Percentiles rank a stretch among this genome's conserved stretches.
Conservation (phyloP, 2,888 invertebrate species). For the Brachyptera risi region DNA sequence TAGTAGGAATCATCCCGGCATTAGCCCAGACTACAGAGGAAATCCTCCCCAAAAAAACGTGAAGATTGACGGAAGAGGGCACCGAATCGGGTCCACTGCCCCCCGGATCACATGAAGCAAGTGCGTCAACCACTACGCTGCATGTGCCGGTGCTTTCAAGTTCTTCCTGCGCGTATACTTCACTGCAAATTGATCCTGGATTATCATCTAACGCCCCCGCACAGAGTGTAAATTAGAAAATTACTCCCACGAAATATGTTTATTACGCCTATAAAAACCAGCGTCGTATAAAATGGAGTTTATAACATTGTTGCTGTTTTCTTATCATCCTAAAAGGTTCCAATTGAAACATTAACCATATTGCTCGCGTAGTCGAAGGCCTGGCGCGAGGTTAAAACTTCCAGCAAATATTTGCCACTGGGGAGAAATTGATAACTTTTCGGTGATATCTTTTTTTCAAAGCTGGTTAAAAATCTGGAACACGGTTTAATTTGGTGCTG, state of each 20-base stretch:
- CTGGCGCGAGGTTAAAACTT: constrained; percentile 5
- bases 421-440: constrained; percentile 6
- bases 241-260: constrained; percentile 1
- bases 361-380: background rate
- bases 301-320: too few species aligned
- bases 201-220: too few species aligned
- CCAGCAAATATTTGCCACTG: background rate
- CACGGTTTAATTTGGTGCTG: constrained; percentile 16
- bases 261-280: constrained; percentile 10
- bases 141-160: too few species aligned
- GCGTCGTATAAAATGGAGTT: background rate
- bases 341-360: constrained; percentile 12
- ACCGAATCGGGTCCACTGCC: too few species aligned
- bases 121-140: too few species aligned
- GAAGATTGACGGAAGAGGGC: too few species aligned
- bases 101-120: too few species aligned
- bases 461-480: background rate
- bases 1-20: too few species aligned
- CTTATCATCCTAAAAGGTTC: constrained; percentile 7
- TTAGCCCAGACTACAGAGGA: too few species aligned
- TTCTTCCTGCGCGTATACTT: too few species aligned
- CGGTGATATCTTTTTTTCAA: constrained; percentile 12
- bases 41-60: too few species aligned
- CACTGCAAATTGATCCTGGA: too few species aligned
- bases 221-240: background rate